Evolutionary conservation across 2,797 vertebrate genomes (phyloP), one percentile per base, ranked within the genome.

Genomic region (Sebastolobus altivelis): DNA sequence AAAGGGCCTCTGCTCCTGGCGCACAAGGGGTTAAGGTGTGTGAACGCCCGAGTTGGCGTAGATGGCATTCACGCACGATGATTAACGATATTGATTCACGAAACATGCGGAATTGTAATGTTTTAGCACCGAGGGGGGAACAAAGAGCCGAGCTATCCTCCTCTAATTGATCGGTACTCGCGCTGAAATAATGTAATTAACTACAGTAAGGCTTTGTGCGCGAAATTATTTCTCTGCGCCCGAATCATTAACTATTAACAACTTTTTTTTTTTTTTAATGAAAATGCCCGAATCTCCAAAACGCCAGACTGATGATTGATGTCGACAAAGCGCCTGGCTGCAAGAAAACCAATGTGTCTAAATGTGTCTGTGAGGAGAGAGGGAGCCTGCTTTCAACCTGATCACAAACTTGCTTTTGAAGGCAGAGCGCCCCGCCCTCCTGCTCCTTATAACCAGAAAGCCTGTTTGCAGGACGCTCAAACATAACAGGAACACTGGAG

Each of bases 391-490:
- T 89, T 87, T 91, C 85, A 90, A 84, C 87, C 94, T 89, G 90
- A 92, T 95, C 91, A 80, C 71, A 94, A 95, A 95, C 91, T 95
- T 92, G 93, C 85, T 87, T 92, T 90, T 86, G 91, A 87, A 83
- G 85, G 69, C 13, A 66, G 65, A 46, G 88, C 80, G 93, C 95
- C 94, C 95, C 95, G 94, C 95, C 95, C 94, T 93, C 93, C 81
- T 56, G 59, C 46, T 94, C 93, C 91, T 95, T 96, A 96, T 94
- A 96, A 96, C 90, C 92, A 92, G 84, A 91, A 79, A 90, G 93
- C 88, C 89, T 91, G 87, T 88, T 87, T 75, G 86, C 82, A 87
- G 87, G 86, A 83, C 88, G 84, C 91, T 86, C 93, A 95, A 90
- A 95, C 90, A 89, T 89, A 91, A 92, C 90, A 89, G 93, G 90